Conservation (phyloP, 2,797 vertebrate genomes). For the Gambelia wislizenii region DNA sequence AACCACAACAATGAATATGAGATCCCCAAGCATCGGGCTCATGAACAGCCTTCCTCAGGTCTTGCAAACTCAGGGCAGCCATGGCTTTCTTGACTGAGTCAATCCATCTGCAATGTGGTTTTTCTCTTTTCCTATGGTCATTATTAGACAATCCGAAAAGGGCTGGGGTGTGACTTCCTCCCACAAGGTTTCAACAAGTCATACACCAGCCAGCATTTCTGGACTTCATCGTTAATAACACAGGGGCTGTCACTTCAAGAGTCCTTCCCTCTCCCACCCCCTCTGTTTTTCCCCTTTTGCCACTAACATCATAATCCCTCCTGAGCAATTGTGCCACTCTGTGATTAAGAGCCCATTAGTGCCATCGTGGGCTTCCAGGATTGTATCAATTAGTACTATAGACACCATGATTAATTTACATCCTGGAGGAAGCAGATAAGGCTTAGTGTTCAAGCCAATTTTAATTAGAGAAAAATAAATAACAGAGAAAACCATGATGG, state of each 20-base stretch:
- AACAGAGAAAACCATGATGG: constrained; percentile 14
- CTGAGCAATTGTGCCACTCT: background rate
- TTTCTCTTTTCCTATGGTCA: too few relatives aligned
- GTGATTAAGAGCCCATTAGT: constrained; percentile 47
- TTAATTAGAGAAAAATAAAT: constrained; percentile 51
- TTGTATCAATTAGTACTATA: constrained; percentile 24
- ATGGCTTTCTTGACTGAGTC: too few relatives aligned
- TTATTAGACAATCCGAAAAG: too few relatives aligned
- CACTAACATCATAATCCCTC: background rate
- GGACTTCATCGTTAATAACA: background rate
- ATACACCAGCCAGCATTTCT: background rate
- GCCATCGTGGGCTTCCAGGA: constrained; percentile 28
- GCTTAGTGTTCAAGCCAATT: constrained; percentile 42
- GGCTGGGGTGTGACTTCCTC: constrained; percentile 8
- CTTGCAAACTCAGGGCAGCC: too few relatives aligned
- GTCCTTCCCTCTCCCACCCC: background rate
- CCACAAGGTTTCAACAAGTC: constrained; percentile 2
- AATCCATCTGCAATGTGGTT: too few relatives aligned
- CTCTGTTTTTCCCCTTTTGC: background rate
- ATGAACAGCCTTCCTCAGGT: too few relatives aligned
- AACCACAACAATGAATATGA: too few relatives aligned
- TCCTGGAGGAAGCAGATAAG: constrained; percentile 41
- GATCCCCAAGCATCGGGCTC: too few relatives aligned
- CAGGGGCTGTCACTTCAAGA: background rate
- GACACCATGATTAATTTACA: constrained; percentile 26